Conservation (phyloP, 2,797 vertebrate species). For the Iguana delicatissima region DNA sequence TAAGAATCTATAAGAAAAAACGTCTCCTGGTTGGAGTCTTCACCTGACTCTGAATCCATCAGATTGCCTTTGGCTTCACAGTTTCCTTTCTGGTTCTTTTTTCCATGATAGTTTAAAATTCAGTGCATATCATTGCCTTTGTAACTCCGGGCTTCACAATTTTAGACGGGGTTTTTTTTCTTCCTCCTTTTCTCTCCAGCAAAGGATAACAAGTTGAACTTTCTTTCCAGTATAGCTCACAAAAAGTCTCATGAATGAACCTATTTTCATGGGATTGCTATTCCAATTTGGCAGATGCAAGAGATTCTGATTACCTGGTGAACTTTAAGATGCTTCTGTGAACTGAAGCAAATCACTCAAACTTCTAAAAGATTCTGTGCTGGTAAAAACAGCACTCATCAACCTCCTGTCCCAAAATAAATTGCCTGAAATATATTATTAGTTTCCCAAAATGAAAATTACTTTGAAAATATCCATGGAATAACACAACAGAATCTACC, state of each 20-base stretch:
- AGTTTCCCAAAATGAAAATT: slow-evolving; percentile 8
- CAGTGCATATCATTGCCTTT: background rate
- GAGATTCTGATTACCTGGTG: slow-evolving; percentile 17
- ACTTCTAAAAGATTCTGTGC: background rate
- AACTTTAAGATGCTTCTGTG: slow-evolving; percentile 14
- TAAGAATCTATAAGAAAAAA: background rate
- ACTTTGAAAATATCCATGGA: slow-evolving; percentile 9
- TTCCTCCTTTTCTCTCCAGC: background rate
- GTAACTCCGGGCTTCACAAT: background rate
- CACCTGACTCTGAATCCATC: background rate
- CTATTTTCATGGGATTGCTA: slow-evolving; percentile 32
- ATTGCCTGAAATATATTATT: slow-evolving; percentile 17
- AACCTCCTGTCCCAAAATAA: background rate
- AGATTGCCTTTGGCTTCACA: background rate
- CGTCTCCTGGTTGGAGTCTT: background rate
- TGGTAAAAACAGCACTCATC: background rate
- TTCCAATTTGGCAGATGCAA: slow-evolving; percentile 32
- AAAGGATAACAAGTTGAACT: background rate
- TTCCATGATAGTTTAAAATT: background rate
- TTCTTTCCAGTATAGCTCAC: slow-evolving; percentile 16
- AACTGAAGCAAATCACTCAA: slow-evolving; percentile 27
- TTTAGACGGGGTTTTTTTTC: background rate
- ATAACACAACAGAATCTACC: background rate
- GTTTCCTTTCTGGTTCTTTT: background rate
- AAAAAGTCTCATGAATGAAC: slow-evolving; percentile 5